Percentiles rank a stretch among this genome's conserved stretches.
Evolutionary conservation across 2,888 invertebrate species (phyloP).

Genomic region (Scotopteryx bipunctaria): DNA sequence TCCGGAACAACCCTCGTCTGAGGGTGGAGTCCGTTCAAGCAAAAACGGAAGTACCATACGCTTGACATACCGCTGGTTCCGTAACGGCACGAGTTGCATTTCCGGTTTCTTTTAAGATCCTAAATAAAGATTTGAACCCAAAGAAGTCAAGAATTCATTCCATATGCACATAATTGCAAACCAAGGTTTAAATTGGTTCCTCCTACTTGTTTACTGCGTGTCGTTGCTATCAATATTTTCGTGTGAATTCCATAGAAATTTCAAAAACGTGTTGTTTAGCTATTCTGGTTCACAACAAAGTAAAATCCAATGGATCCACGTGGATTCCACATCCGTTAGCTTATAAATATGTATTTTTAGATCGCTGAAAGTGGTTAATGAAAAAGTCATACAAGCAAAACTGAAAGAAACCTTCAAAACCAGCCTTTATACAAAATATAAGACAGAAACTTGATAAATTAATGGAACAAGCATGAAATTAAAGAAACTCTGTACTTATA

Average conservation of each 20-base stretch:
- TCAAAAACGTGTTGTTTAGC: slow-evolving; percentile 44
- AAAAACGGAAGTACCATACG: slow-evolving; percentile 81
- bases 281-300: slow-evolving; percentile 56
- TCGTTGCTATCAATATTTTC: slow-evolving; percentile 44
- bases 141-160: too few species aligned
- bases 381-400: slow-evolving; percentile 1
- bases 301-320: slow-evolving; percentile 45
- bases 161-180: background rate
- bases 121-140: slow-evolving; percentile 24
- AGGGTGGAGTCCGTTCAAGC: slow-evolving; percentile 69
- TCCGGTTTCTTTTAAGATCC: slow-evolving; percentile 58
- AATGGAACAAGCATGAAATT: slow-evolving; percentile 14
- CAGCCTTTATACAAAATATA: slow-evolving; percentile 2
- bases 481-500: slow-evolving; percentile 19
- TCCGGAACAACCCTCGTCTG: slow-evolving; percentile 73
- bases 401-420: background rate
- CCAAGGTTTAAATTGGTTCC: background rate
- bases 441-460: slow-evolving; percentile 9
- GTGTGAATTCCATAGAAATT: slow-evolving; percentile 35
- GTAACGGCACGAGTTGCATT: slow-evolving; percentile 76
- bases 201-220: slow-evolving; percentile 26
- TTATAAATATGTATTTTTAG: slow-evolving; percentile 25
- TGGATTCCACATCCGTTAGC: slow-evolving; percentile 46
- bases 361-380: slow-evolving; percentile 1
- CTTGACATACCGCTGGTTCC: slow-evolving; percentile 66